Evolutionary conservation across 2,888 invertebrate genomes (phyloP), one percentile per base, ranked within the genome.

Genomic region (Graphium colonna): DNA sequence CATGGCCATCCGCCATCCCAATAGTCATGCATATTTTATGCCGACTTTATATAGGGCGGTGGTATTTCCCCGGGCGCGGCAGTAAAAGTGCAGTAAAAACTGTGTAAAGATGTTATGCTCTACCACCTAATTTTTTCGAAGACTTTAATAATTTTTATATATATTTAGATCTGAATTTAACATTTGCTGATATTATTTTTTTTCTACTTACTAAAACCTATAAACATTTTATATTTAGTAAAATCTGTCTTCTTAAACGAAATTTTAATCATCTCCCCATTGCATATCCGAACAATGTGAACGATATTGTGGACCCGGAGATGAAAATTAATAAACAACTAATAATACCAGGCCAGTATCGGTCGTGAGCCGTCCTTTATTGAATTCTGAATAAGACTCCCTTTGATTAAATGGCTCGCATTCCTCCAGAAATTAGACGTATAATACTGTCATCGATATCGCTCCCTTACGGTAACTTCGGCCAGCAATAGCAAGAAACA

Each of bases 311-410:
- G 10, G 7, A n/a, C n/a, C 33, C 9, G 10, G 10, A 33, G 33
- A 33, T 10, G 33, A 33, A 33, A 33, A 33, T 45, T 12, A 45
- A 36, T 9, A 46, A n/a, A 46, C 17, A 46, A 46, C 33, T n/a
- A n/a, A n/a, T 45, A 17, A 45, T 18, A 45, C 33, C 16, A 13
- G 12, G 9, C 18, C 17, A n/a, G 9, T 33, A n/a, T 7, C 18
- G 17, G 16, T 31, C 60, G 62, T 62, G 48, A 44, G 59, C 50
- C 44, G 55, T 57, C 59, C 61, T 65, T 67, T 67, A 68, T 68
- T 67, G 67, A 62, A 68, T 68, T 67, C 62, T 63, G 62, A 65
- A 61, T 67, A 58, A 62, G 59, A 59, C 9, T 55, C 60, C 61
- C 62, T 62, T 68, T 63, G 61, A 64, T 61, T 60, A 60, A 62